These are phyloP conservation scores for Hoplostethus atlanticus DNA, from an alignment of 2,797 vertebrate genomes.

Conservation along the genomic window DNA sequence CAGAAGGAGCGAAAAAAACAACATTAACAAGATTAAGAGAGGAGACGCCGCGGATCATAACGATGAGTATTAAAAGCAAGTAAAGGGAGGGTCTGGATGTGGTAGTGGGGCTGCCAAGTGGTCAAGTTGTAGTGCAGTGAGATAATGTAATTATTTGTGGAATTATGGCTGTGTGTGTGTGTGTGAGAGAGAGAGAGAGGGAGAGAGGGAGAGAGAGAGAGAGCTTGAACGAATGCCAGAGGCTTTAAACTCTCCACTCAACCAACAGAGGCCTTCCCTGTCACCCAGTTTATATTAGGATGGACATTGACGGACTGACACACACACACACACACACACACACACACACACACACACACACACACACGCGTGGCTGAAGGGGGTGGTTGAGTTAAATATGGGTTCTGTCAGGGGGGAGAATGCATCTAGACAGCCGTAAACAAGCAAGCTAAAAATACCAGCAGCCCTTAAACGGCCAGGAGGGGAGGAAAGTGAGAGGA, in stretches of 20 bases:
- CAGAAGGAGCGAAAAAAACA: constrained; percentile 13
- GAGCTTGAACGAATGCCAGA: constrained; percentile 30
- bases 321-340: constrained; percentile 7
- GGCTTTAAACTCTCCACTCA: constrained; percentile 25
- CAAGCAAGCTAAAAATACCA: constrained; percentile 64
- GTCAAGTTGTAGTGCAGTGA: constrained; percentile 26
- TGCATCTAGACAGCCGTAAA: constrained; percentile 51
- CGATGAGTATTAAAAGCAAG: constrained; percentile 45
- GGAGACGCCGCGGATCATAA: constrained; percentile 47
- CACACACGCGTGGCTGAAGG: neutral
- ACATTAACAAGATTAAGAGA: constrained; percentile 49
- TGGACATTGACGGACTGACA: constrained; percentile 33
- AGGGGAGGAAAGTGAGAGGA: constrained; percentile 22
- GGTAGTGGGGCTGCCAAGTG: constrained; percentile 34
- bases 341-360: constrained; percentile 15
- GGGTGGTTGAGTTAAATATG: constrained; percentile 34
- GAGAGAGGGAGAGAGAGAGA: neutral
- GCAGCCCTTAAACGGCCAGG: constrained; percentile 32
- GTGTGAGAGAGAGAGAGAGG: neutral
- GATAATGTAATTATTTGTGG: constrained; percentile 54
- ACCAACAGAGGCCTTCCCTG: constrained; percentile 14
- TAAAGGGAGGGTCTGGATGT: constrained; percentile 32
- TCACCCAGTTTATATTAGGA: constrained; percentile 8
- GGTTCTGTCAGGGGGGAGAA: constrained; percentile 46
- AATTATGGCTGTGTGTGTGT: constrained; percentile 32